Base-by-base conservation (phyloP, 2,797 vertebrate species). In the Enteromius anoplus region DNA sequence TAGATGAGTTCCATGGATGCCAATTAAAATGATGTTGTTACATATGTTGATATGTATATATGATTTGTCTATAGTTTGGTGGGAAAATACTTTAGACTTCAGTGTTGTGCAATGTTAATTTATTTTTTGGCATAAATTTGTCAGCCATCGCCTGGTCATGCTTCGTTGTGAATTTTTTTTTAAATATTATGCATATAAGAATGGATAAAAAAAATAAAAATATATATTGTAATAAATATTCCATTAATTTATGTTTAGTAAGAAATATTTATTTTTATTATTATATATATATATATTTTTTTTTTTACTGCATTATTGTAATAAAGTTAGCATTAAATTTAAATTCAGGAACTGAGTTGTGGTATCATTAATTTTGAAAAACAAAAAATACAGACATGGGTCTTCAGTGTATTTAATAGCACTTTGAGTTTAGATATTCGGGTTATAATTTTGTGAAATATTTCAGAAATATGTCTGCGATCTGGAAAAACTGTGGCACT, bases 31-130 rank as follows among this genome's bases (percentile, higher is more conserved):
- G 0, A 17, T 51, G 14, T 7, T 32, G 71, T 53, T 34, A 73
- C 5, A 73, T 55, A 73, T 73, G 71, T 75, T 55, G 3, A 75
- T 75, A 75, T 75, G 71, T 75, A 55, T 37, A 53, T n/a, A n/a
- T 34, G 29, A 14, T 37, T 53, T 75, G 19, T 45, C 10, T 34
- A 2, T 15, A 21, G 45, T 26, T 23, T 60, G 68, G 53, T 71
- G 40, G 40, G 40, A 72, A 62, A 49, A 81, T 40, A 23, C 53
- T 34, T 21, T 1, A 3, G 10, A 26, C n/a, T 79, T 58, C 19
- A 7, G 5, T 32, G 3, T 79, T 29, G 15, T 2, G 37, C 17
- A 29, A 34, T 60, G 5, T 53, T 79, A 0, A 55, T 79, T 79
- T 69, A 9, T 40, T 19, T 42, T 29, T 37, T 42, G 5, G 12